Evolutionary conservation across 1,140 invertebrate genomes (phyloP).

Genomic region (Melitaea cinxia): DNA sequence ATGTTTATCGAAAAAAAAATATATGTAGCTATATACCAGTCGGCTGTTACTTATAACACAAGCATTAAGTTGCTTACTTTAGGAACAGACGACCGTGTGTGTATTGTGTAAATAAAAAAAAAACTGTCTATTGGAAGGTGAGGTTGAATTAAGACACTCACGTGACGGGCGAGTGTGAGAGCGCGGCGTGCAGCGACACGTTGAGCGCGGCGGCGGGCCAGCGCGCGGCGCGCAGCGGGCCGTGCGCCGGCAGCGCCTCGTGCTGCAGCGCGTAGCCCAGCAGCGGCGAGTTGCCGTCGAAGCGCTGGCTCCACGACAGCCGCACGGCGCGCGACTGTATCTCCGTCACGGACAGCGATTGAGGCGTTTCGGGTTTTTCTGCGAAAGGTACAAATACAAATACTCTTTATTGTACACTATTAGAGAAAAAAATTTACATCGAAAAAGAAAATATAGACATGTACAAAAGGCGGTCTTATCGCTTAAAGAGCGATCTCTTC

Average conservation of each 20-base stretch:
- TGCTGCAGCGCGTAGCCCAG: slow-evolving; percentile 88
- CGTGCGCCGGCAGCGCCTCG: slow-evolving; percentile 62
- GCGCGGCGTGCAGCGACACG: slow-evolving; percentile 64
- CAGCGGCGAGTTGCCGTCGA: slow-evolving; percentile 91
- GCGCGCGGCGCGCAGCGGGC: slow-evolving; percentile 71
- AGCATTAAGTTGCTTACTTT: no score
- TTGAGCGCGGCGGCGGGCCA: slow-evolving; percentile 74
- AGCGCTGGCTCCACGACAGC: slow-evolving; percentile 89
- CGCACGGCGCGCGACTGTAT: slow-evolving; percentile 87
- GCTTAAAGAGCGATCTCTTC: no score
- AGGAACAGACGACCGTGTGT: no score
- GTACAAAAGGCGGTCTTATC: no score
- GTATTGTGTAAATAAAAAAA: no score
- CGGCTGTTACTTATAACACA: no score
- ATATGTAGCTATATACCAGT: no score
- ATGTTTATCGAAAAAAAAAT: no score
- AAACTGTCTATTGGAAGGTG: no score
- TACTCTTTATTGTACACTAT: no score
- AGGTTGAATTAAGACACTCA: slow-evolving; percentile 42
- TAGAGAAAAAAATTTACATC: no score
- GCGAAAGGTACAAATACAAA: slow-evolving; percentile 59
- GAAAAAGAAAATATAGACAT: no score
- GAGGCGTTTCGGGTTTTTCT: slow-evolving; percentile 89
- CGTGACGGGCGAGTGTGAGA: slow-evolving; percentile 56
- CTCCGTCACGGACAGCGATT: slow-evolving; percentile 85